Evolutionary conservation across 2,113 vertebrate species (phyloP).

Genomic region (Callaeas wilsoni): DNA sequence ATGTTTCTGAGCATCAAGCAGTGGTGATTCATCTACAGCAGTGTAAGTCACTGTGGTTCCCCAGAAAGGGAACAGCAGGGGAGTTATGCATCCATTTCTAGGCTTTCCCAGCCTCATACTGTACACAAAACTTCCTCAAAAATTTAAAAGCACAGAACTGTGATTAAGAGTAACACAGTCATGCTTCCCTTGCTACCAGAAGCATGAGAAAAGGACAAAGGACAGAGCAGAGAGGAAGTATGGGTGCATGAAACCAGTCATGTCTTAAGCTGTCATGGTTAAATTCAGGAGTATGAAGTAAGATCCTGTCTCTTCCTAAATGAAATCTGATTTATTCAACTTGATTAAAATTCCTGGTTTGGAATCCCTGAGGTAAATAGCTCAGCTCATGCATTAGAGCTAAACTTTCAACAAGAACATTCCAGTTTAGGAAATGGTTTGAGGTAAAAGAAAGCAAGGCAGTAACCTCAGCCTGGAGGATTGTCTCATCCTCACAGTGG

Average conservation of each 20-base stretch:
- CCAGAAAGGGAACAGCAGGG: not conserved
- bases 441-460: not conserved
- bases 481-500: not conserved
- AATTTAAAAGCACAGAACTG: not conserved
- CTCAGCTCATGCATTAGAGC: not conserved
- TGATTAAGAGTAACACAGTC: not conserved
- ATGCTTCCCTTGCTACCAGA: not conserved
- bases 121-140: not conserved
- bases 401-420: not conserved
- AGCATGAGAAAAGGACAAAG: not conserved
- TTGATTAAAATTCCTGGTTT: not conserved
- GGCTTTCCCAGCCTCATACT: not conserved
- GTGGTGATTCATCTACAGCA: not conserved
- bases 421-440: conserved; percentile 11
- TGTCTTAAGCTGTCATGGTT: not conserved
- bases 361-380: not conserved
- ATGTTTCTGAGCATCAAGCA: not conserved
- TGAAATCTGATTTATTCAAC: not conserved
- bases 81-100: not conserved
- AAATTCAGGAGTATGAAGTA: not conserved
- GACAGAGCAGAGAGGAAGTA: not conserved
- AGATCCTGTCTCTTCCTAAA: not conserved
- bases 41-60: not conserved
- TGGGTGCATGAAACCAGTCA: fast-evolving
- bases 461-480: not conserved